These are phyloP conservation scores for Colossoma macropomum DNA, from an alignment of 2,113 vertebrate species.

Conservation along the genomic window DNA sequence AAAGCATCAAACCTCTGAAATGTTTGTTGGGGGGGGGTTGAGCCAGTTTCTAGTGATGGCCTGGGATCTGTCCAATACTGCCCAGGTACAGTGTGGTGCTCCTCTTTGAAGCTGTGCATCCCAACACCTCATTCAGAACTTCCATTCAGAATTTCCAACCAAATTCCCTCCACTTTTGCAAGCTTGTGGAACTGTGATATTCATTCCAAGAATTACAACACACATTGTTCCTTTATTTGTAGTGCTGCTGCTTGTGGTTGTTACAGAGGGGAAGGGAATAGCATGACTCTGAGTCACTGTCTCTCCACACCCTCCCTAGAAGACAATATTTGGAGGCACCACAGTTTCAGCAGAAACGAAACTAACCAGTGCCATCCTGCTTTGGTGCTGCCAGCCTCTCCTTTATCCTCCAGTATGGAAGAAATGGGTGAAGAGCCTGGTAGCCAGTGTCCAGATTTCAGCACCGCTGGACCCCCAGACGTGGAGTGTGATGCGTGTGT, in stretches of 20 bases:
- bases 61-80: no score
- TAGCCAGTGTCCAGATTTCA: background rate
- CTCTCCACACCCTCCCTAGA: slow-evolving; percentile 28
- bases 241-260: background rate
- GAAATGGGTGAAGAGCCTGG: background rate
- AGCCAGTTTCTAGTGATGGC: no score
- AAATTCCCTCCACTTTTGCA: no score
- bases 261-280: slow-evolving; percentile 12
- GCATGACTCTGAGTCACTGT: slow-evolving; percentile 35
- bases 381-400: background rate
- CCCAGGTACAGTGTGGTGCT: no score
- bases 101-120: no score
- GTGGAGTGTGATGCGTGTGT: slow-evolving; percentile 32
- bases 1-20: no score
- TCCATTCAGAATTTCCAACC: no score
- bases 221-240: no score
- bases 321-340: slow-evolving; percentile 2
- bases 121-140: no score
- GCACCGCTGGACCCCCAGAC: background rate
- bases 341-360: slow-evolving; percentile 43
- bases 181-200: no score
- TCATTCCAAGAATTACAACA: no score
- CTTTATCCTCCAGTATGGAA: slow-evolving; percentile 37
- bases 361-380: slow-evolving; percentile 24
- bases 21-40: no score